Evolutionary conservation across 2,797 vertebrate species (phyloP).

Genomic region (Hyperoplus immaculatus): DNA sequence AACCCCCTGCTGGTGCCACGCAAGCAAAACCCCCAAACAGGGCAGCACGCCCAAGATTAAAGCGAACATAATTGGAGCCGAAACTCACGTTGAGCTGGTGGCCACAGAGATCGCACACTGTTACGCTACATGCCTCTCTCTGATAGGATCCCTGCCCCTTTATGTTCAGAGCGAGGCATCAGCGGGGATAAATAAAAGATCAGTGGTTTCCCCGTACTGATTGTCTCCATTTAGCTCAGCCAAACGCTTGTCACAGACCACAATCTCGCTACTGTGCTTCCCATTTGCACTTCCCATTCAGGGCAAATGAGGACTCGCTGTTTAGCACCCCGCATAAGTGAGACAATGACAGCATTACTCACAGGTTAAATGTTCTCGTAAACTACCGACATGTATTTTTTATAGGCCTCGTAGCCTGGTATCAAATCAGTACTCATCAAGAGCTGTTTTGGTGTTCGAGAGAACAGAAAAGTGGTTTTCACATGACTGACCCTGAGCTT

Average conservation of each 20-base stretch:
- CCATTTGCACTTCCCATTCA: slow-evolving; percentile 46
- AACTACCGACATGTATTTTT: slow-evolving; percentile 48
- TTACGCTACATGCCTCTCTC: slow-evolving; percentile 55
- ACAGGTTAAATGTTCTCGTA: slow-evolving; percentile 49
- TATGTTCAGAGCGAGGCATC: slow-evolving; percentile 62
- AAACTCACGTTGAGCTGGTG: slow-evolving; percentile 53
- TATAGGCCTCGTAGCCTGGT: slow-evolving; percentile 19
- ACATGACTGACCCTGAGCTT: slow-evolving; percentile 16
- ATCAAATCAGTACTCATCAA: slow-evolving; percentile 40
- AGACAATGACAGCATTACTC: slow-evolving; percentile 50
- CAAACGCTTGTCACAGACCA: slow-evolving; percentile 40
- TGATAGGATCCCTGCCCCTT: slow-evolving; percentile 66
- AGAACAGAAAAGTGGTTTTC: slow-evolving; percentile 16
- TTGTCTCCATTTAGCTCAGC: slow-evolving; percentile 56
- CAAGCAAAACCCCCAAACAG: slow-evolving; percentile 23
- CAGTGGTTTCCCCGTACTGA: slow-evolving; percentile 54
- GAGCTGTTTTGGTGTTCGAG: slow-evolving; percentile 11
- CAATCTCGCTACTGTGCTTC: slow-evolving; percentile 29
- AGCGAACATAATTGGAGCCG: slow-evolving; percentile 58
- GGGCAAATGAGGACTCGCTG: slow-evolving; percentile 37
- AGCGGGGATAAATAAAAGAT: slow-evolving; percentile 55
- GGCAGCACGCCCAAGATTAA: slow-evolving; percentile 47
- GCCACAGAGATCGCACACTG: slow-evolving; percentile 62
- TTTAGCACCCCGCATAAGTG: slow-evolving; percentile 47
- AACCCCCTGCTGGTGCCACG: no score